Conservation (phyloP, 2,797 vertebrate species). For the Pogoniulus pusillus region DNA sequence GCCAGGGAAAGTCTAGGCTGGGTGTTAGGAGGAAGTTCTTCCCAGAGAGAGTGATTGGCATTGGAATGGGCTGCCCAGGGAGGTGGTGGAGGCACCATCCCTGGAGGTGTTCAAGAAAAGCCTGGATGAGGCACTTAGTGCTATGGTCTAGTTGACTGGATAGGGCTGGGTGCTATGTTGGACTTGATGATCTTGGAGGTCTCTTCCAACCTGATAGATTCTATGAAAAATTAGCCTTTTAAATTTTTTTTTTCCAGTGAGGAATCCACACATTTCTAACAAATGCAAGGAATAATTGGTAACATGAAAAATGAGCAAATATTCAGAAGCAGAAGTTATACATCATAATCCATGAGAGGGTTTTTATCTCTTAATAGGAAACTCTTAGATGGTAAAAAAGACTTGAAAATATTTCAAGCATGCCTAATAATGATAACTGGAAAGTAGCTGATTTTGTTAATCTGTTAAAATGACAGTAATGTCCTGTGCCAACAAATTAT, state of each 20-base stretch:
- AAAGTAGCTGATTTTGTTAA: not conserved
- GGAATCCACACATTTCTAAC: not conserved
- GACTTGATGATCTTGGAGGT: too few species aligned
- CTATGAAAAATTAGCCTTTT: too few species aligned
- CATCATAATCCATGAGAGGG: not conserved
- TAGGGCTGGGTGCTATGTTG: too few species aligned
- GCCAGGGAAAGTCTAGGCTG: too few species aligned
- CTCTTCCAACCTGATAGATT: too few species aligned
- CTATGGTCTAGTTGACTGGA: too few species aligned
- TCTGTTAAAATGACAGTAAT: not conserved
- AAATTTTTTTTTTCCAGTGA: not conserved
- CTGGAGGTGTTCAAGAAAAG: too few species aligned
- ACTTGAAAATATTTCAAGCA: not conserved
- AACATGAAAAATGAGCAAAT: conserved; percentile 10
- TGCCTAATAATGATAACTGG: not conserved
- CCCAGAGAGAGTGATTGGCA: too few species aligned
- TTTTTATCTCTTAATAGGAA: not conserved
- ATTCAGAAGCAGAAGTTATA: not conserved
- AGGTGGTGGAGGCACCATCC: too few species aligned
- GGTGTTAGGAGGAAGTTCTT: too few species aligned
- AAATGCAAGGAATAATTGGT: not conserved
- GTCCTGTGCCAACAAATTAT: not conserved
- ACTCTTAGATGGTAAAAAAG: not conserved
- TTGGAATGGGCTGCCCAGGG: too few species aligned
- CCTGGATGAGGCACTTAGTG: too few species aligned